A percentile compares a stretch with the other conserved stretches of the same genome.
phyloP scores from a whole-genome alignment of 2,888 invertebrate genomes.

The Prostheceraeus crozeri region DNA sequence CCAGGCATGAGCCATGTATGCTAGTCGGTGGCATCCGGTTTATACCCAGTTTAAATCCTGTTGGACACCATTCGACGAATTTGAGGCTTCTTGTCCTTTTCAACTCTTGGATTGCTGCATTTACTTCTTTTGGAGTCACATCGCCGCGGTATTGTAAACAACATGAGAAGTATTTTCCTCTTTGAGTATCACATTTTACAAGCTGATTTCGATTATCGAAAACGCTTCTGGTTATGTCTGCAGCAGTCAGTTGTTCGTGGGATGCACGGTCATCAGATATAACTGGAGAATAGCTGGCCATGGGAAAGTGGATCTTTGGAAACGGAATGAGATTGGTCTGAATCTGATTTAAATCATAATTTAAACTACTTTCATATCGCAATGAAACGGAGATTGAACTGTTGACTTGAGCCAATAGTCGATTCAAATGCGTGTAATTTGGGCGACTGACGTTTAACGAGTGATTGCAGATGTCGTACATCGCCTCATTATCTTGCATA shows the following conservation, averaged over 20 bases:
- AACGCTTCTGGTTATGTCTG: not conserved
- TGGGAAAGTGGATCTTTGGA: slow-evolving; percentile 35
- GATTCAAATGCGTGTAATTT: slow-evolving; percentile 29
- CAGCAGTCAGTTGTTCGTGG: slow-evolving; percentile 46
- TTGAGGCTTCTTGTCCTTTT: not conserved
- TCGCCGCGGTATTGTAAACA: slow-evolving; percentile 9
- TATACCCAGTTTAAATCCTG: slow-evolving; percentile 32
- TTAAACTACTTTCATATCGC: slow-evolving; percentile 6
- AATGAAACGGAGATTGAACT: slow-evolving; percentile 25
- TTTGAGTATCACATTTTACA: slow-evolving; percentile 15
- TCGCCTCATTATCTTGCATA: slow-evolving; percentile 33
- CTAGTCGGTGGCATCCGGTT: not conserved
- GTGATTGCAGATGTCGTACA: slow-evolving; percentile 35
- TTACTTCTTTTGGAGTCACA: not conserved
- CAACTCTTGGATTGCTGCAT: not conserved
- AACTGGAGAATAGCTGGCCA: slow-evolving; percentile 29
- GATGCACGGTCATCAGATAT: slow-evolving; percentile 46
- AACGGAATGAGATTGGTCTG: slow-evolving; percentile 35
- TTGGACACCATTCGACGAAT: slow-evolving; percentile 32
- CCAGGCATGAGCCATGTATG: not conserved
- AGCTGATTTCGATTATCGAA: slow-evolving; percentile 22
- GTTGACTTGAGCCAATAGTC: slow-evolving; percentile 24
- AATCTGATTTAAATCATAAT: slow-evolving; percentile 24
- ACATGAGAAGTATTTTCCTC: slow-evolving; percentile 16
- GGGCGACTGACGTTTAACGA: slow-evolving; percentile 9